These are phyloP conservation scores for Oppia nitens DNA, from an alignment of 1,140 invertebrate species.

Conservation along the genomic window DNA sequence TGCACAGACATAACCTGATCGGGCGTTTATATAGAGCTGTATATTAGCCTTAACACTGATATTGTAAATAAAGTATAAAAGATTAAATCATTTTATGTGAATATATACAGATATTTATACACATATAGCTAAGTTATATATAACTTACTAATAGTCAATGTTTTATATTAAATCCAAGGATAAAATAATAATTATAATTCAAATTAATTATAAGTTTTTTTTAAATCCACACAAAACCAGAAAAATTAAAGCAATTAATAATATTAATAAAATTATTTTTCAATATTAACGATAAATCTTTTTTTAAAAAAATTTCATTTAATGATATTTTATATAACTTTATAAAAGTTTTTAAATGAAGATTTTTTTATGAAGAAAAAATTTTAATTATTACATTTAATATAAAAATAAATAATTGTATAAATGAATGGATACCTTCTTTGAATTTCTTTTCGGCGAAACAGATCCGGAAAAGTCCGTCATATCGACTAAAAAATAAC, in stretches of 20 bases:
- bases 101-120: background rate
- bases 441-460: conserved; percentile 72
- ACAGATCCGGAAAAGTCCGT: conserved; percentile 70
- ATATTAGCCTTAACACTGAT: background rate
- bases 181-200: background rate
- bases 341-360: too few relatives aligned
- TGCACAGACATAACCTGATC: background rate
- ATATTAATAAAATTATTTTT: too few relatives aligned
- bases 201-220: too few relatives aligned
- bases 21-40: background rate
- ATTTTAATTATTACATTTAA: too few relatives aligned
- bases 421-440: conserved; percentile 45
- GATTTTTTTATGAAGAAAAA: too few relatives aligned
- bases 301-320: too few relatives aligned
- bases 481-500: conserved; percentile 24
- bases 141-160: background rate
- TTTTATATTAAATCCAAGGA: background rate
- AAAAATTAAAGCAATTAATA: too few relatives aligned
- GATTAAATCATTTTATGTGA: background rate
- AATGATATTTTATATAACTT: too few relatives aligned
- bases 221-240: too few relatives aligned
- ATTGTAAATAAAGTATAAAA: background rate
- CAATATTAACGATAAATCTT: too few relatives aligned
- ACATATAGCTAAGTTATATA: too few relatives aligned
- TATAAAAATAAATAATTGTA: too few relatives aligned